phyloP scores from a whole-genome alignment of 1,140 invertebrate species.

The Cylas formicarius region DNA sequence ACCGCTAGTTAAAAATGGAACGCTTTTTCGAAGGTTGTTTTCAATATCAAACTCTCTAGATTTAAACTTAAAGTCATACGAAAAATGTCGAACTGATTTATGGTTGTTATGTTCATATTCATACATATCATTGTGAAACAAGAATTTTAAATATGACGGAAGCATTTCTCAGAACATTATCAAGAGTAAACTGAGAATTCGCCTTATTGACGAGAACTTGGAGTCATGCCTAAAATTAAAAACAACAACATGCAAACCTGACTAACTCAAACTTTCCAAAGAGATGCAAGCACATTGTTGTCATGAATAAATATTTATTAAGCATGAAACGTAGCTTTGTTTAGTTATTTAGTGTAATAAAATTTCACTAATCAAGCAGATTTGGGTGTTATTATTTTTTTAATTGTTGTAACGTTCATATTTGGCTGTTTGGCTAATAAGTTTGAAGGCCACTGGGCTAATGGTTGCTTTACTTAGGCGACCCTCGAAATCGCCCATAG shows the following conservation, averaged over 20 bases:
- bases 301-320: conserved; percentile 11
- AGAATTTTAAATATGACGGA: too few species aligned
- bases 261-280: conserved; percentile 24
- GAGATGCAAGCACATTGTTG: conserved; percentile 19
- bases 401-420: conserved; percentile 18
- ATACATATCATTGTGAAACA: too few species aligned
- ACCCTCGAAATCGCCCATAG: too few species aligned
- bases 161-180: conserved; percentile 23
- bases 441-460: conserved; percentile 10
- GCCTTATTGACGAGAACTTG: conserved; percentile 20
- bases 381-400: conserved; percentile 18
- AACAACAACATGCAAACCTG: conserved; percentile 22
- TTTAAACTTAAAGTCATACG: too few species aligned
- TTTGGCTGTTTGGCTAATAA: too few species aligned
- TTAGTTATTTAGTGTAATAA: conserved; percentile 19
- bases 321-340: conserved; percentile 18
- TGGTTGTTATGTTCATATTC: too few species aligned
- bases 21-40: too few species aligned
- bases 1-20: too few species aligned
- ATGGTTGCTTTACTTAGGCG: too few species aligned
- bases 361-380: conserved; percentile 20
- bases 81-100: too few species aligned
- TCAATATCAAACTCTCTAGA: too few species aligned
- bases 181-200: conserved; percentile 21
- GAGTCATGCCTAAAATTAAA: conserved; percentile 24